A percentile compares a stretch with the other conserved stretches of the same genome.
Conservation (phyloP, 2,113 vertebrate genomes). For the Guaruba guarouba region DNA sequence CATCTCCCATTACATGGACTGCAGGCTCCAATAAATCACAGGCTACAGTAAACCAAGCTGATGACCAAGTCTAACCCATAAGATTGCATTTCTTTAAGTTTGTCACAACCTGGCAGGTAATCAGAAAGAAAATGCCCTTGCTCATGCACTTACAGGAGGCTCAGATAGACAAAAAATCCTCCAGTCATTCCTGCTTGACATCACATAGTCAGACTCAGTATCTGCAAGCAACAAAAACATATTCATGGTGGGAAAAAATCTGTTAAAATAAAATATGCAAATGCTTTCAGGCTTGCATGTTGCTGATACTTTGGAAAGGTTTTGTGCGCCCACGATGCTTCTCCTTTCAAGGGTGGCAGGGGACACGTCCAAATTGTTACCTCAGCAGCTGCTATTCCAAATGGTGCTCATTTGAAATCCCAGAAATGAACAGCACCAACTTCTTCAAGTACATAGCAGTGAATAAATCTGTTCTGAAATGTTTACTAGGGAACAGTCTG, state of each 20-base stretch:
- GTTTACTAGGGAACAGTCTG: background rate
- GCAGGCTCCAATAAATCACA: slow-evolving; percentile 35
- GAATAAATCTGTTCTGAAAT: slow-evolving; percentile 50
- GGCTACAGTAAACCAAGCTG: slow-evolving; percentile 29
- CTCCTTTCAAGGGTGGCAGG: slow-evolving; percentile 41
- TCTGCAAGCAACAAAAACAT: background rate
- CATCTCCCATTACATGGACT: slow-evolving; percentile 22
- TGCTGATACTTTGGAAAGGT: slow-evolving; percentile 20
- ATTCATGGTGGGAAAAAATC: background rate
- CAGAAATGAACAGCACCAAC: slow-evolving; percentile 52
- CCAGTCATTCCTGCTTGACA: background rate
- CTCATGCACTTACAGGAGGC: background rate
- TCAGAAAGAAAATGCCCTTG: slow-evolving; percentile 16
- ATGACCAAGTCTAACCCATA: background rate
- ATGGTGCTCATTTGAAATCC: slow-evolving; percentile 13
- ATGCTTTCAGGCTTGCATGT: slow-evolving; percentile 18
- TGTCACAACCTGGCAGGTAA: slow-evolving; percentile 9
- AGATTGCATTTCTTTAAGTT: slow-evolving; percentile 7
- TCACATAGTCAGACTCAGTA: background rate
- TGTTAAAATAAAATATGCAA: slow-evolving; percentile 55
- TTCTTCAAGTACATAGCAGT: background rate
- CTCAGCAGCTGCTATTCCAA: slow-evolving; percentile 60
- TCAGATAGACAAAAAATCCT: background rate
- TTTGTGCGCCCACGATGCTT: slow-evolving; percentile 25
- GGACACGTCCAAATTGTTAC: background rate